Evolutionary conservation across 1,140 invertebrate species (phyloP), one percentile per base, ranked within the genome.

Genomic region (Mycetomoellerius zeteki): DNA sequence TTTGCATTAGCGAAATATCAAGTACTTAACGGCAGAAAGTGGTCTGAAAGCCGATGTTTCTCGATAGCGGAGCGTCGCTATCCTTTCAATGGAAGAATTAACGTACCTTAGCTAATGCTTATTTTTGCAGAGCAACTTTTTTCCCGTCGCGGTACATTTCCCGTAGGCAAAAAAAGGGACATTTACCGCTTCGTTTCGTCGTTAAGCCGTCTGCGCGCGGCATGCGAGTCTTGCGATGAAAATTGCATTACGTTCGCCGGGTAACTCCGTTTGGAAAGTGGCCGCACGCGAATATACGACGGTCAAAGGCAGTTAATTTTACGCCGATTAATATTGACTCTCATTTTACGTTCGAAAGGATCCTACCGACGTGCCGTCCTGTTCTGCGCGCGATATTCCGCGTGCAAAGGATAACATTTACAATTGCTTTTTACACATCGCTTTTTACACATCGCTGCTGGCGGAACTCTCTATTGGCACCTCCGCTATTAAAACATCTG

Each of bases 61-160:
- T 58, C 52, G 50, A 43, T 24, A 58, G 4, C 37, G n/a, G 52
- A 14, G 33, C 54, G 54, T 50, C 14, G 47, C 37, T 84, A 62
- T 8, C 69, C 43, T 75, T 84, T 84, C 69, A 75, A 84, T 84
- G 69, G 54, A 75, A 73, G 58, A 84, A 75, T 73, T 84, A 84
- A 84, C 69, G 80, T 84, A 75, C 80, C 80, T 84, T 84, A 47
- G 56, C 80, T 82, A 84, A 84, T 84, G 54, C 54, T 69, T 84
- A 84, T 84, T 84, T 84, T 84, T 75, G 54, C 69, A 21, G 37
- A n/a, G 56, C 24, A 33, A 84, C 43, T 33, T 75, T 75, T 72
- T 72, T 47, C 54, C 19, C 69, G 37, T 84, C 54, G 54, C 52
- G 69, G 69, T 16, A 84, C 69, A 73, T 84, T 84, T 84, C 24